A percentile compares a stretch with the other conserved stretches of the same genome.
Conservation (phyloP, 2,113 vertebrate species). For the Nothocercus julius region DNA sequence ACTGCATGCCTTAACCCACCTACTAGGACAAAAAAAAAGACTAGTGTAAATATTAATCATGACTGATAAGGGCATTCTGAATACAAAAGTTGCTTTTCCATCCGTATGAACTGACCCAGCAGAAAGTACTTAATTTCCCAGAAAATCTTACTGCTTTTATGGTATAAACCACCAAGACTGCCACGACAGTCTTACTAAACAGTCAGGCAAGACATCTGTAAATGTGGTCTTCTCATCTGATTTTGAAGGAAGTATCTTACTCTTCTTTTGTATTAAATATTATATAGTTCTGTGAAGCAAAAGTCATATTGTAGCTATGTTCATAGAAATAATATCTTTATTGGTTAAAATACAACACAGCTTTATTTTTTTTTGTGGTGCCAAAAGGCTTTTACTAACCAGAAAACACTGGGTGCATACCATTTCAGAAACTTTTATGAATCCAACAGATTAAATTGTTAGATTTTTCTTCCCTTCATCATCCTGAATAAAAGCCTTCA, state of each 20-base stretch:
- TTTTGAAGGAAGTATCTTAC: background rate
- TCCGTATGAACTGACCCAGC: accelerated
- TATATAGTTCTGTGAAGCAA: background rate
- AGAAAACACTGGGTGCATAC: background rate
- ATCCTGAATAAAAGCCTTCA: slow-evolving; percentile 43
- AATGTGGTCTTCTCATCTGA: background rate
- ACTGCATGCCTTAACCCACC: background rate
- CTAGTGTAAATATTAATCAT: background rate
- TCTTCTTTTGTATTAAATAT: background rate
- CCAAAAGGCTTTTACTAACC: background rate
- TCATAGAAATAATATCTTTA: background rate
- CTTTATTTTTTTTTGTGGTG: background rate
- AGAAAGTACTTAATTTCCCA: background rate
- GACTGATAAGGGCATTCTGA: background rate
- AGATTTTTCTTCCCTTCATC: slow-evolving; percentile 16
- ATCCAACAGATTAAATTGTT: slow-evolving; percentile 4
- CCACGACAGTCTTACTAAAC: background rate
- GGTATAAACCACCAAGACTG: background rate
- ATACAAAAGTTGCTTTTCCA: background rate
- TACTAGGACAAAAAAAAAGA: background rate
- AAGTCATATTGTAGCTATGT: background rate
- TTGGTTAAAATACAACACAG: background rate
- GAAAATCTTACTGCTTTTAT: background rate
- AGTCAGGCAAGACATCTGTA: background rate
- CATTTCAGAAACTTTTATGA: slow-evolving; percentile 5